These are phyloP conservation scores for Oryzias woworae DNA, from an alignment of 2,113 vertebrate genomes.

Conservation along the genomic window DNA sequence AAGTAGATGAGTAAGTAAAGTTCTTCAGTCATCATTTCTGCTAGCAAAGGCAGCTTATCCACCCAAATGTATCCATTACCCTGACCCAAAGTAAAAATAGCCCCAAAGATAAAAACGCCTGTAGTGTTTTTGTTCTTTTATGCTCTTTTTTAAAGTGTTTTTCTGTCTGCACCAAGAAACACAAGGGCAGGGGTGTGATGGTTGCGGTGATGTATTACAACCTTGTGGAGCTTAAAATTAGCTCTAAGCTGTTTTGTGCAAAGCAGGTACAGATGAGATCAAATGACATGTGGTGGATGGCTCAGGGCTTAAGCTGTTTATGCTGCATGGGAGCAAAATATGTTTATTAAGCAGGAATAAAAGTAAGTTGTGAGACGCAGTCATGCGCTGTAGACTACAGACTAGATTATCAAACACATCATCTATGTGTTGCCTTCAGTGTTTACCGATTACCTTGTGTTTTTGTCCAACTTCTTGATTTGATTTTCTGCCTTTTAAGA, in stretches of 20 bases:
- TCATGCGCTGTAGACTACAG: slow-evolving; percentile 45
- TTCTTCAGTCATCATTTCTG: slow-evolving; percentile 60
- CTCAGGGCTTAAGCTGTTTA: slow-evolving; percentile 61
- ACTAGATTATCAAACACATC: slow-evolving; percentile 53
- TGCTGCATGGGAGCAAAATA: slow-evolving; percentile 41
- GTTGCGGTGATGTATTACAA: slow-evolving; percentile 33
- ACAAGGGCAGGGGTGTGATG: slow-evolving; percentile 38
- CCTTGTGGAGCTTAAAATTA: slow-evolving; percentile 61
- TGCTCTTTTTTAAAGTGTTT: slow-evolving; percentile 49
- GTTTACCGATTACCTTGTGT: slow-evolving; percentile 33
- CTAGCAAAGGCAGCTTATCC: slow-evolving; percentile 67
- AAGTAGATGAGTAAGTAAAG: slow-evolving; percentile 44
- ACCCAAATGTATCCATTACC: slow-evolving; percentile 51
- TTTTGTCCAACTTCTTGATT: slow-evolving; percentile 11
- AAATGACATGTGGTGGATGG: slow-evolving; percentile 67
- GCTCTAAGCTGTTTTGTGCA: slow-evolving; percentile 55
- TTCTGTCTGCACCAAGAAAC: slow-evolving; percentile 48
- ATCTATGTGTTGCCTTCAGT: slow-evolving; percentile 41
- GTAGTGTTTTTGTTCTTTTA: slow-evolving; percentile 60
- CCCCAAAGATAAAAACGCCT: slow-evolving; percentile 62
- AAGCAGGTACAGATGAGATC: slow-evolving; percentile 62
- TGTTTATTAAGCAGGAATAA: slow-evolving; percentile 56
- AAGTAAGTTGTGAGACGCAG: slow-evolving; percentile 53
- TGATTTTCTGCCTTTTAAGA: too few relatives aligned
- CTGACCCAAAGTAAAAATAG: too few relatives aligned